Evolutionary conservation across 2,113 vertebrate genomes (phyloP), one percentile per base, ranked within the genome.

Genomic region (Sander vitreus): DNA sequence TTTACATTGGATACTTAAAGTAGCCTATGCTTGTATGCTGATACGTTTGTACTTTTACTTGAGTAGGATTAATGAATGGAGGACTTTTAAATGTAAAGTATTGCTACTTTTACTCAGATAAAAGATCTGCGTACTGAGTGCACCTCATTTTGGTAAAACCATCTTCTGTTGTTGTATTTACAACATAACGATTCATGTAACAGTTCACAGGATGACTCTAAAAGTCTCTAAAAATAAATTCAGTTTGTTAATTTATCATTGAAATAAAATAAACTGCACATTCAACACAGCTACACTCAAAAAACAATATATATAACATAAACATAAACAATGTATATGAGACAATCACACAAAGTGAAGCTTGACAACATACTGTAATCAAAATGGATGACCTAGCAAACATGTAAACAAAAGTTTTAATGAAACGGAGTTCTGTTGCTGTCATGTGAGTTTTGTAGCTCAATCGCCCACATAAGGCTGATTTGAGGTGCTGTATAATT

Each of bases 401-500:
- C 69, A 43, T 30, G 64, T 53, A 78, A 59, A 76, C 50, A 77
- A 47, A 73, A 62, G 69, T 88, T 87, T 79, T 48, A 78, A 93
- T 83, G 54, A 79, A 80, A 85, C 33, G 50, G 55, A 80, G 75
- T 79, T 85, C 74, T 65, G 76, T 76, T 45, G 59, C 55, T 48
- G 80, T 82, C 75, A 48, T 68, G 57, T 84, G 78, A 84, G 79
- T 85, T 85, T 81, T 87, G 73, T 59, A 57, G 78, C 62, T 59
- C 50, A 63, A 53, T 89, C 76, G 73, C 89, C 86, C 89, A 91
- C 87, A 80, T 76, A 80, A 58, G 77, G 88, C 88, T 76, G 63
- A 66, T 75, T 75, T 36, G 68, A 89, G 82, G 83, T 80, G 63
- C 70, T 50, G 85, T 86, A 68, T 90, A 92, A 93, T 93, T 91